Base-by-base conservation (phyloP, 2,113 vertebrate species). In the Emydura subglobosa region DNA sequence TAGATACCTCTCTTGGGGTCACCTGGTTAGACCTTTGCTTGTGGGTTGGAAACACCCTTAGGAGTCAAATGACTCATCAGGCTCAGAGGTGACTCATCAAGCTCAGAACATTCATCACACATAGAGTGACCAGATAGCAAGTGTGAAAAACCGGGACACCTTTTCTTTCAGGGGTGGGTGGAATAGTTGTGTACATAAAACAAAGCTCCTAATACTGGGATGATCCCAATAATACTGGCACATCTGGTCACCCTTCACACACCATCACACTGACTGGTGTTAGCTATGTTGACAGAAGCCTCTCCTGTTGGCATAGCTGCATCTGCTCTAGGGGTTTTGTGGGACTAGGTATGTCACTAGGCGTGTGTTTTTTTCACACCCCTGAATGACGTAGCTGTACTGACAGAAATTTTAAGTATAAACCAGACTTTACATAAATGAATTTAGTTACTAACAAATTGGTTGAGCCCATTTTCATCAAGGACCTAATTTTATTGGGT, bases 391-490 rank as follows among this genome's bases (percentile, higher is more conserved):
- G 21, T n/a, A 72, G 16, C n/a, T 22, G 11, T 39, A 39, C 17
- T 39, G 7, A 9, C 10, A 39, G 65, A 72, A 8, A n/a, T 10
- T 22, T 39, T 72, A 72, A 39, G 65, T 10, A 72, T 39, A 39
- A 72, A 22, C 34, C 24, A 10, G 7, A 21, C 89, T 72, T 91
- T 49, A 54, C 59, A 42, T 59, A 24, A 86, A 80, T 39, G 82
- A 87, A 93, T 94, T 47, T 88, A 92, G 2, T 21, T 82, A 34
- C 25, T 82, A 85, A 8, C 82, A 76, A 1, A 83, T 93, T 94
- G 92, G 54, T 79, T 83, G 85, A 92, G 85, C 81, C 78, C 27
- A 5, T 91, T 95, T 90, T 88, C 89, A 81, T 79, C 79, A 81
- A 42, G 27, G 57, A 81, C 3, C n/a, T 86, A 6, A n/a, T 55